These are phyloP conservation scores for Botia almorhae DNA, from an alignment of 2,797 vertebrate species.

Conservation along the genomic window DNA sequence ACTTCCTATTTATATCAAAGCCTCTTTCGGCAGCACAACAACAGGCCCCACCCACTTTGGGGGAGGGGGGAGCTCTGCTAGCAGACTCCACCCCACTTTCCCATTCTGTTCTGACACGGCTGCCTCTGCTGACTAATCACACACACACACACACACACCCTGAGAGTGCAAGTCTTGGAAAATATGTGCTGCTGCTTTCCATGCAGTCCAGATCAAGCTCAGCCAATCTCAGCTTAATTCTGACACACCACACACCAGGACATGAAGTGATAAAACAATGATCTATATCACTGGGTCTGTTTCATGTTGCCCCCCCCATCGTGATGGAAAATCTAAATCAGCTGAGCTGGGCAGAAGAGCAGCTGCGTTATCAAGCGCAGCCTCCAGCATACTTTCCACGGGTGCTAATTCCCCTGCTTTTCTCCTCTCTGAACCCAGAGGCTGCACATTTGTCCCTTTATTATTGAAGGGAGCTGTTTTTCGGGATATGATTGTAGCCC, in stretches of 20 bases:
- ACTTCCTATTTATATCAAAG: slow-evolving; percentile 50
- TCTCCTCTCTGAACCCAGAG: slow-evolving; percentile 37
- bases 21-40: slow-evolving; percentile 30
- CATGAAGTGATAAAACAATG: slow-evolving; percentile 45
- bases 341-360: slow-evolving; percentile 58
- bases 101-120: slow-evolving; percentile 46
- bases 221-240: slow-evolving; percentile 37
- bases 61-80: slow-evolving; percentile 42
- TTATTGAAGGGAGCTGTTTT: slow-evolving; percentile 36
- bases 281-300: slow-evolving; percentile 34
- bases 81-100: slow-evolving; percentile 31
- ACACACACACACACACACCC: slow-evolving; percentile 39
- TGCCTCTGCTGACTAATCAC: slow-evolving; percentile 61
- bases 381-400: slow-evolving; percentile 64
- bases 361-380: slow-evolving; percentile 64
- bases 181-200: slow-evolving; percentile 57
- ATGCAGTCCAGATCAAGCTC: slow-evolving; percentile 38
- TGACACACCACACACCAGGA: slow-evolving; percentile 47
- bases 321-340: slow-evolving; percentile 63
- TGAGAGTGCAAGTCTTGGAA: slow-evolving; percentile 56
- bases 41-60: slow-evolving; percentile 40
- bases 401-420: slow-evolving; percentile 49
- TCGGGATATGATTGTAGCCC: background rate
- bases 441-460: slow-evolving; percentile 43
- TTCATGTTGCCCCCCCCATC: slow-evolving; percentile 37